phyloP scores from a whole-genome alignment of 2,888 invertebrate species.

The Eilema griseolum region DNA sequence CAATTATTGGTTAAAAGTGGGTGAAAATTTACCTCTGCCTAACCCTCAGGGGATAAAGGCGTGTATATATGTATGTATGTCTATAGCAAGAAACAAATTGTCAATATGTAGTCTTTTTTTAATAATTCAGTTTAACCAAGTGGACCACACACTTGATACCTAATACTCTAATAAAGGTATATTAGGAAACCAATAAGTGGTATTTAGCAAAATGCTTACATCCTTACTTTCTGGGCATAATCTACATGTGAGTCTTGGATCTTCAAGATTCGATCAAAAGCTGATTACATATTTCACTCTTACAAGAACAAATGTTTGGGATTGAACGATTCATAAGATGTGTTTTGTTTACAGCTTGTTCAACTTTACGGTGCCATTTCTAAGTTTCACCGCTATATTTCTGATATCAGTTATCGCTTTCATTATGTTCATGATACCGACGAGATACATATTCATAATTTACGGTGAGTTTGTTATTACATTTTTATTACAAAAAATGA shows the following conservation, averaged over 20 bases:
- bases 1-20: too few species aligned
- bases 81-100: too few species aligned
- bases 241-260: neutral
- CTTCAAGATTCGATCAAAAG: neutral
- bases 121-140: too few species aligned
- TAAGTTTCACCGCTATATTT: conserved; percentile 95
- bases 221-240: neutral
- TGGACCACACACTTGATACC: too few species aligned
- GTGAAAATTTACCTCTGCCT: too few species aligned
- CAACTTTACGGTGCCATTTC: conserved; percentile 97
- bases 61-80: too few species aligned
- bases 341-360: conserved; percentile 91
- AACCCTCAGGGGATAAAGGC: too few species aligned
- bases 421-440: conserved; percentile 94
- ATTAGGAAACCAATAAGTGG: too few species aligned
- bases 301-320: conserved; percentile 8
- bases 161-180: too few species aligned
- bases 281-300: neutral
- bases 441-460: conserved; percentile 94
- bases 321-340: conserved; percentile 22
- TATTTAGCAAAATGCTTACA: neutral
- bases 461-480: conserved; percentile 89
- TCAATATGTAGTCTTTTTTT: too few species aligned
- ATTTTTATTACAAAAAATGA: too few species aligned
- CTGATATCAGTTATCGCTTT: conserved; percentile 90